Conservation (phyloP, 2,113 vertebrate species). For the Entomyzon cyanotis region DNA sequence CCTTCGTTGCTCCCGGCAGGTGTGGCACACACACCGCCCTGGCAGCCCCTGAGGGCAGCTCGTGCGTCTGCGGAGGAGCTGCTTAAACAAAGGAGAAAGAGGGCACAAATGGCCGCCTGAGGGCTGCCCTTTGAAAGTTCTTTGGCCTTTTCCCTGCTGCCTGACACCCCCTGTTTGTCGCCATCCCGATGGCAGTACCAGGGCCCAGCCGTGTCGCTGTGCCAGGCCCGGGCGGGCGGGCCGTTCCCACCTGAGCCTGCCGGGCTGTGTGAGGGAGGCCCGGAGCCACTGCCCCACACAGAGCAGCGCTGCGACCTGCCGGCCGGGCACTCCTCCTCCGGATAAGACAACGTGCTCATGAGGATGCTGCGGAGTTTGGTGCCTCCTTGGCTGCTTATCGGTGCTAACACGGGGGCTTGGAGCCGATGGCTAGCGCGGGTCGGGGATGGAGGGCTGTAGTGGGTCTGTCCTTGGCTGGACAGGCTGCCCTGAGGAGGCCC, state of each 20-base stretch:
- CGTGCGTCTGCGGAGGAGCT: not conserved
- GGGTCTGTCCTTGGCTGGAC: not conserved
- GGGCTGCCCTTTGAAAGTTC: rapidly evolving
- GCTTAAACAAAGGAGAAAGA: not conserved
- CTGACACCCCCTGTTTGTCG: not conserved
- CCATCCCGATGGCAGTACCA: rapidly evolving
- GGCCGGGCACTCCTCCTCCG: rapidly evolving
- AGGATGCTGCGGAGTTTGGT: rapidly evolving
- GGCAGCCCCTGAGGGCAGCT: not conserved
- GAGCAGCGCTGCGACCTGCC: rapidly evolving
- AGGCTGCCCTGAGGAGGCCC: not conserved
- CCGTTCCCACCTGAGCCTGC: no score
- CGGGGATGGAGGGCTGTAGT: rapidly evolving
- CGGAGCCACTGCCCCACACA: rapidly evolving
- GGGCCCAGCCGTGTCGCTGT: not conserved
- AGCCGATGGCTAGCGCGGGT: not conserved
- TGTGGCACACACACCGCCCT: rapidly evolving
- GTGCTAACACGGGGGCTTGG: rapidly evolving
- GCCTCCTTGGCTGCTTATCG: not conserved
- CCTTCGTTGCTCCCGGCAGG: rapidly evolving
- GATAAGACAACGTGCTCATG: rapidly evolving
- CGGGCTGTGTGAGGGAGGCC: not conserved
- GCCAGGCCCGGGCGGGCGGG: not conserved
- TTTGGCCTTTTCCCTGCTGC: rapidly evolving
- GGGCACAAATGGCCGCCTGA: not conserved